Base-by-base conservation (phyloP, 2,797 vertebrate species). In the Mycteria americana region DNA sequence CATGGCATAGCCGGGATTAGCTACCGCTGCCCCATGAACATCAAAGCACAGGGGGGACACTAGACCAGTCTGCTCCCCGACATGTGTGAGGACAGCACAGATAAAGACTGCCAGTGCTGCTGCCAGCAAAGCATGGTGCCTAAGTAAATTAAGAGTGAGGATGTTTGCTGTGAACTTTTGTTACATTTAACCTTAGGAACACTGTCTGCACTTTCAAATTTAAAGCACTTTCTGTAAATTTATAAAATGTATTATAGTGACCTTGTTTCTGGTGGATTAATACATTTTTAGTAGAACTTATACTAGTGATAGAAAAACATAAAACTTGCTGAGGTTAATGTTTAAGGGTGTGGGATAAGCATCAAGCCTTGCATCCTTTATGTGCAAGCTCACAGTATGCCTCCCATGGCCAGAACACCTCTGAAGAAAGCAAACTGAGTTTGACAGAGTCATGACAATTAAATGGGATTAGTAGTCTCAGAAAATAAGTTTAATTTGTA, bases 401-500 rank as follows among this genome's bases (percentile, higher is more conserved):
- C 46, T 88, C 17, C 83, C 63, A 4, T 18, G 31, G 69, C 75
- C 48, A 43, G 56, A 80, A 72, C 11, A n/a, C 37, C 51, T 64
- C 79, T 86, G 65, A 85, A 79, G 59, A 67, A 73, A 92, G 56
- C 63, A 86, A 83, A 70, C 11, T 19, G 60, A 87, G 51, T 86
- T 76, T 77, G 78, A n/a, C 16, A 80, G 81, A 92, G 67, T 85
- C 53, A 7, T 5, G 37, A 59, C 24, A 16, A 75, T 68, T 77
- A 79, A 82, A 70, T 83, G 43, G 59, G 37, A 83, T 96, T 74
- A 72, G 70, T 50, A 54, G 50, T 48, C 60, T 88, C 60, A 48
- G 86, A 88, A 96, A 92, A 77, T 30, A 68, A 35, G 30, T 37
- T 37, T 72, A 23, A 70, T 73, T 91, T 89, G 86, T 56, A 62